These are phyloP conservation scores for Pan paniscus DNA, from an alignment of 2,113 vertebrate species.

Conservation along the genomic window DNA sequence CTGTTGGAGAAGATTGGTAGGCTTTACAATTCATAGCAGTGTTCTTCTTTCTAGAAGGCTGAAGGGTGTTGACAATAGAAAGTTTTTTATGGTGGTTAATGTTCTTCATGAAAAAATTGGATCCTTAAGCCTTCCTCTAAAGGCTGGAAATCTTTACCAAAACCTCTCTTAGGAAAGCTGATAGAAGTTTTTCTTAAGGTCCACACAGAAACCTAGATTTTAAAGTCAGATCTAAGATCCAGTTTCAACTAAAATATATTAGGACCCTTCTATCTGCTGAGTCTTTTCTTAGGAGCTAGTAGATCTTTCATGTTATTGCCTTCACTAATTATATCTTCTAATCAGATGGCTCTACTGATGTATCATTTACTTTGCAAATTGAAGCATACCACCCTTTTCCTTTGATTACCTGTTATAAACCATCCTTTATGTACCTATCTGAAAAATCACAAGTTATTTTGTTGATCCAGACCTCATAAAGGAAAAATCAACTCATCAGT, in stretches of 20 bases:
- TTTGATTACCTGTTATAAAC: not conserved
- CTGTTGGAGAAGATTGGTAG: not conserved
- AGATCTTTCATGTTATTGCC: not conserved
- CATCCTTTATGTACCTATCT: not conserved
- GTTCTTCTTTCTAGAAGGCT: conserved; percentile 21
- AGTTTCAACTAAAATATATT: not conserved
- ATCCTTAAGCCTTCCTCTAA: conserved; percentile 19
- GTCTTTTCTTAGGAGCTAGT: not conserved
- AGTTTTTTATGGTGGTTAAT: conserved; percentile 62
- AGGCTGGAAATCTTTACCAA: conserved; percentile 37
- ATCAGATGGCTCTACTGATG: not conserved
- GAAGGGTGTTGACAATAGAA: conserved; percentile 62
- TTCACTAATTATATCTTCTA: not conserved
- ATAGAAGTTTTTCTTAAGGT: conserved; percentile 15
- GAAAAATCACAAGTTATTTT: not conserved
- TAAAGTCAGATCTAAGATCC: not conserved
- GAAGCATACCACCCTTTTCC: not conserved
- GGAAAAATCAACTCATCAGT: not conserved
- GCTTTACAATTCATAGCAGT: not conserved
- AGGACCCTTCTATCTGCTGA: not conserved
- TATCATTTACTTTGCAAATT: not conserved
- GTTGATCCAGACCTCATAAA: not conserved
- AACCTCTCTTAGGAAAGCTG: conserved; percentile 28
- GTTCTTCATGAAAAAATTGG: conserved; percentile 40
- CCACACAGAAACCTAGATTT: not conserved